Conservation (phyloP, 23 tunicate genomes). For the Halocynthia roretzi region DNA sequence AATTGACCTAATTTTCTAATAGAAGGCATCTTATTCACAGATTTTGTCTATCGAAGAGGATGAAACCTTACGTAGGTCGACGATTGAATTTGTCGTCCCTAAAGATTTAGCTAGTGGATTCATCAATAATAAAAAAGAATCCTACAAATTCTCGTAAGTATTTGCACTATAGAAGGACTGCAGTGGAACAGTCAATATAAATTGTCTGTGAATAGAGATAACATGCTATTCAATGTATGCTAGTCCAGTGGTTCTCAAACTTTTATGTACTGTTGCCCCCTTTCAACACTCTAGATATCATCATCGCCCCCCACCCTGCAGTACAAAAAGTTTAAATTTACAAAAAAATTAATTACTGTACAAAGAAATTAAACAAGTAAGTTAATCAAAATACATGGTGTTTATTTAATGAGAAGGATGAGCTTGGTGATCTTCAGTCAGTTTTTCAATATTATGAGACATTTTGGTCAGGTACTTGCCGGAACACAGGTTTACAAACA, state of each 20-base stretch:
- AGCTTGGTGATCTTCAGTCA: no score
- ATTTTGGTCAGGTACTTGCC: no score
- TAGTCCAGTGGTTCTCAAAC: no score
- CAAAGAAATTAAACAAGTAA: no score
- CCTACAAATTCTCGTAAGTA: conserved; percentile 63
- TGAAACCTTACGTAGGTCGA: conserved; percentile 40
- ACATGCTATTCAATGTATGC: no score
- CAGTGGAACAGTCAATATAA: neutral
- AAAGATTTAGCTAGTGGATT: conserved; percentile 71
- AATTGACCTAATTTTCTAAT: neutral
- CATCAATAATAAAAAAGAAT: conserved; percentile 88
- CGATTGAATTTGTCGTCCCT: conserved; percentile 84
- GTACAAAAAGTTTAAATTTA: no score
- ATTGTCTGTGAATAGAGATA: neutral
- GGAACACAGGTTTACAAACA: no score
- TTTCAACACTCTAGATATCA: no score
- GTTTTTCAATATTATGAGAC: no score
- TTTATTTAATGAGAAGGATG: neutral
- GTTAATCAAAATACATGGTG: neutral
- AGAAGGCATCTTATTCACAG: neutral
- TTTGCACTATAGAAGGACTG: neutral
- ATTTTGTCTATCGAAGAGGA: conserved; percentile 84
- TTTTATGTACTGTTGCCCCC: neutral
- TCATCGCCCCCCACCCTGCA: no score
- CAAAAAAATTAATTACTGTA: no score